phyloP scores from a whole-genome alignment of 2,113 vertebrate species.

The Urocynchramus pylzowi region DNA sequence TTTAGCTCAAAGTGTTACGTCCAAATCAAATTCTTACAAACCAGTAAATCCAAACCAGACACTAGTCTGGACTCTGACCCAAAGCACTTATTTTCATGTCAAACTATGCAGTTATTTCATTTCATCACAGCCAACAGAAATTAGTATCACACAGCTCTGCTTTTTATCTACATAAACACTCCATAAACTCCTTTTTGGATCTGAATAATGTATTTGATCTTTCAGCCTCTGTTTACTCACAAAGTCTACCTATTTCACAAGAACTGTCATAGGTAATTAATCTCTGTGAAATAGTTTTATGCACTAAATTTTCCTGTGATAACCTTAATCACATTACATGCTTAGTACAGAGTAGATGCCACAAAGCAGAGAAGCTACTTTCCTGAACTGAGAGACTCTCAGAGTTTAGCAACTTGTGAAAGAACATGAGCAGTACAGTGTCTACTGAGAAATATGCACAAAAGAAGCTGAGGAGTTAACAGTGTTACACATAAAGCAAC shows the following conservation, averaged over 20 bases:
- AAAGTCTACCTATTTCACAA: background rate
- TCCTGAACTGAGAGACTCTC: background rate
- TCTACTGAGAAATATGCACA: background rate
- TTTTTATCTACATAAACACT: background rate
- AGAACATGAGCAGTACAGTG: background rate
- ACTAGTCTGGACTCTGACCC: background rate
- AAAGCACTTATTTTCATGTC: background rate
- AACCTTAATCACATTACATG: background rate
- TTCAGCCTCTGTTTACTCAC: background rate
- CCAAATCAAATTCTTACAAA: background rate
- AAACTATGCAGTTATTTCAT: background rate
- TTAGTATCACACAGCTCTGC: background rate
- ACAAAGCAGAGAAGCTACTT: background rate
- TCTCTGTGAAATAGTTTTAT: background rate
- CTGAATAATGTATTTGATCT: background rate
- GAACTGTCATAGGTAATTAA: background rate
- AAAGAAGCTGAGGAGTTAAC: background rate
- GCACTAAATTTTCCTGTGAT: background rate
- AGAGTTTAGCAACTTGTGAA: background rate
- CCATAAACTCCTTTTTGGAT: background rate
- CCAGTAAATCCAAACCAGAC: background rate
- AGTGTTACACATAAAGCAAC: background rate
- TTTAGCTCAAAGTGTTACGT: background rate
- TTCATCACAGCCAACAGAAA: background rate
- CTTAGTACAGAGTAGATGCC: background rate